Percentiles rank a stretch among this genome's conserved stretches.
phyloP scores from a whole-genome alignment of 1,140 invertebrate species.

The Drosophila arawakana region DNA sequence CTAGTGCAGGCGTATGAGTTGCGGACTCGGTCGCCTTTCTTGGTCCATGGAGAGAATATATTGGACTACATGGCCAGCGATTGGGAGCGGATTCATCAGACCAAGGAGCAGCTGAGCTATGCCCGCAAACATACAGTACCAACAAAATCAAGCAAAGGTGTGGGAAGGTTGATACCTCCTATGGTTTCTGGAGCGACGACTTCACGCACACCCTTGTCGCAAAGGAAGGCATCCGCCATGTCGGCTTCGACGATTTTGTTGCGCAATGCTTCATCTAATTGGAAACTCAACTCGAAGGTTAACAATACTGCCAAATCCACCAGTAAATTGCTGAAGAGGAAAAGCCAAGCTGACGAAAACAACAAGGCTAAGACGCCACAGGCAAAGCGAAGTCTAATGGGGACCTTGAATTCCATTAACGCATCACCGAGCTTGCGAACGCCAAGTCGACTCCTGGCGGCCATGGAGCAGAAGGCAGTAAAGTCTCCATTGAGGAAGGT shows the following conservation, averaged over 20 bases:
- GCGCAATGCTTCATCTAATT: slow-evolving; percentile 67
- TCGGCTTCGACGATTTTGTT: slow-evolving; percentile 67
- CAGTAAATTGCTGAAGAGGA: slow-evolving; percentile 49
- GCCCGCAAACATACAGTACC: slow-evolving; percentile 68
- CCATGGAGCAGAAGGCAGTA: neutral
- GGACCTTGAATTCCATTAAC: slow-evolving; percentile 30
- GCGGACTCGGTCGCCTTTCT: slow-evolving; percentile 85
- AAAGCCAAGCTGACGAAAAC: neutral
- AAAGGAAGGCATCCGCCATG: slow-evolving; percentile 59
- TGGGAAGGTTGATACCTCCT: slow-evolving; percentile 48
- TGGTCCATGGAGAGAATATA: slow-evolving; percentile 86
- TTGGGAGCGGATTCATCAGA: slow-evolving; percentile 85
- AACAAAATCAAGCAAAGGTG: slow-evolving; percentile 21
- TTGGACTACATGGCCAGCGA: slow-evolving; percentile 86
- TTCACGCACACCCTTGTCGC: slow-evolving; percentile 64
- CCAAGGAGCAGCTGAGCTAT: slow-evolving; percentile 62
- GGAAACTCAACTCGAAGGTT: slow-evolving; percentile 3
- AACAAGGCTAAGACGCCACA: slow-evolving; percentile 24
- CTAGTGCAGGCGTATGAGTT: slow-evolving; percentile 86
- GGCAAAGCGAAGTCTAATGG: slow-evolving; percentile 53
- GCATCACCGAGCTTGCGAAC: slow-evolving; percentile 23
- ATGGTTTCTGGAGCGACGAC: slow-evolving; percentile 24
- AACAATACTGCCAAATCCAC: slow-evolving; percentile 38
- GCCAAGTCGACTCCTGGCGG: neutral
- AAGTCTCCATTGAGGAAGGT: slow-evolving; percentile 50